Conservation (phyloP, 2,797 vertebrate genomes). For the Heteromormyrus szaboi region DNA sequence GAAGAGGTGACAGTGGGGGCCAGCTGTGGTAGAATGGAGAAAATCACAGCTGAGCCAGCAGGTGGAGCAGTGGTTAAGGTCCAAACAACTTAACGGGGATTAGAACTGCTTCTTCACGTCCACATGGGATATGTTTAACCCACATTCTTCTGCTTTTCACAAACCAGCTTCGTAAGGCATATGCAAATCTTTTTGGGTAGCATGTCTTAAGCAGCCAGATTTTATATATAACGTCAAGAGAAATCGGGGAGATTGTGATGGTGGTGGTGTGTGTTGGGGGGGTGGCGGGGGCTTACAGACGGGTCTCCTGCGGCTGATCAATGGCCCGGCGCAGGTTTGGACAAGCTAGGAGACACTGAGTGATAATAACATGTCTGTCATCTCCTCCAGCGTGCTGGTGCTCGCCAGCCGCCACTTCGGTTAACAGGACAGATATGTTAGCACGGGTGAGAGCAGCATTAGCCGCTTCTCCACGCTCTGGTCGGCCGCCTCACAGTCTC, state of each 20-base stretch:
- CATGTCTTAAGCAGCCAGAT: neutral
- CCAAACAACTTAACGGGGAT: neutral
- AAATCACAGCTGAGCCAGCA: neutral
- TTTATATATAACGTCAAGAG: neutral
- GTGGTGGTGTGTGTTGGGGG: conserved; percentile 3
- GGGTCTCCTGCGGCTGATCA: conserved; percentile 52
- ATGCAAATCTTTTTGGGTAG: neutral
- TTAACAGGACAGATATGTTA: conserved; percentile 81
- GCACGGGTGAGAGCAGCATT: conserved; percentile 41
- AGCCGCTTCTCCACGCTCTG: neutral
- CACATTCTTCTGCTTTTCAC: neutral
- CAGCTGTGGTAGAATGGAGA: neutral
- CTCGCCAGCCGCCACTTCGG: conserved; percentile 83
- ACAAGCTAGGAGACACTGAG: conserved; percentile 69
- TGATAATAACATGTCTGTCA: conserved; percentile 96
- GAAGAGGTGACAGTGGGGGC: neutral
- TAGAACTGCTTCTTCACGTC: neutral
- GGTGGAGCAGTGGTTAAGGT: neutral
- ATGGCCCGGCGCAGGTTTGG: conserved; percentile 75
- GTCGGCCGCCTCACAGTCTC: neutral
- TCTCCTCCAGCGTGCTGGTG: conserved; percentile 72
- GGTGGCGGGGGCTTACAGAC: neutral
- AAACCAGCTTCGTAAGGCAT: neutral
- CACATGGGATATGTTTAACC: neutral
- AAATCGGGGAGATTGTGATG: neutral